Evolutionary conservation across 1,140 invertebrate species (phyloP).

Genomic region (Babylonia areolata): DNA sequence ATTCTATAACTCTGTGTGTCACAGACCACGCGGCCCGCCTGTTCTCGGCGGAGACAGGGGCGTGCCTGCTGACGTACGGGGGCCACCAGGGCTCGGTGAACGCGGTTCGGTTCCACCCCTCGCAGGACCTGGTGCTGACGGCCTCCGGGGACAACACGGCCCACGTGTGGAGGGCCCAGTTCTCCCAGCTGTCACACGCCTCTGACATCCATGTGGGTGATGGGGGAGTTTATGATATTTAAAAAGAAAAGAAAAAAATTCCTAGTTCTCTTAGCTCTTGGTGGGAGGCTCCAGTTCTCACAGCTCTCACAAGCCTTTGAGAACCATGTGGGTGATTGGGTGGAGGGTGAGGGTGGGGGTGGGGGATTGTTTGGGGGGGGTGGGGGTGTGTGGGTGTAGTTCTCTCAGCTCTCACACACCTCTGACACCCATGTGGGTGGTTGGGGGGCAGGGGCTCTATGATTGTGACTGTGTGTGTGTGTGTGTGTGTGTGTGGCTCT

Average conservation of each 20-base stretch:
- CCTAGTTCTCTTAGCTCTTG: neutral
- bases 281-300: neutral
- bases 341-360: too few species aligned
- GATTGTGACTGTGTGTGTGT: neutral
- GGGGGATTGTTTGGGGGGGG: neutral
- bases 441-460: neutral
- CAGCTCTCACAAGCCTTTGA: neutral
- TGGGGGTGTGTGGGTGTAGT: neutral
- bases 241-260: too few species aligned
- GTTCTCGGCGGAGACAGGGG: slow-evolving; percentile 92
- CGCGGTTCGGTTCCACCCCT: slow-evolving; percentile 95
- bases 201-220: slow-evolving; percentile 33
- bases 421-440: neutral
- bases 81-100: slow-evolving; percentile 98
- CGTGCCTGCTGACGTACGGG: slow-evolving; percentile 93
- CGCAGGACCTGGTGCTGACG: slow-evolving; percentile 92
- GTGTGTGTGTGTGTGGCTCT: neutral
- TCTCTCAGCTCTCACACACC: neutral
- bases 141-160: slow-evolving; percentile 95
- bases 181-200: slow-evolving; percentile 51
- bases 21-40: slow-evolving; percentile 94
- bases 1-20: too few species aligned
- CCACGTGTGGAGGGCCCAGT: slow-evolving; percentile 89
- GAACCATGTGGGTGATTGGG: neutral
- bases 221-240: too few species aligned